Evolutionary conservation across 2,888 invertebrate species (phyloP).

Genomic region (Hemistola chrysoprasaria): DNA sequence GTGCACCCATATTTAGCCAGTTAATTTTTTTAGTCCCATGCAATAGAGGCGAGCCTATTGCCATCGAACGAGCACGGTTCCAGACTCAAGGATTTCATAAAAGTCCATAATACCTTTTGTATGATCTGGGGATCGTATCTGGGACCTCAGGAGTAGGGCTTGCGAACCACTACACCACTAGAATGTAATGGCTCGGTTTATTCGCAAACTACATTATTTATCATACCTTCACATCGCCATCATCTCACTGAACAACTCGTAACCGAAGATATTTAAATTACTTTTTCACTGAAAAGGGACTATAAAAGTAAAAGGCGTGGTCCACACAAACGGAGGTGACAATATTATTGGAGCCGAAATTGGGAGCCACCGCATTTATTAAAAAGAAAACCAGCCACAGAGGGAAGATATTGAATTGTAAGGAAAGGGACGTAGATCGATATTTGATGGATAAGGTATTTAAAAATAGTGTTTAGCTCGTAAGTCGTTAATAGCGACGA

Average conservation of each 20-base stretch:
- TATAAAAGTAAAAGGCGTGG: slow-evolving; percentile 45
- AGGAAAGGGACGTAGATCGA: slow-evolving; percentile 48
- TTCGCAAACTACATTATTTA: slow-evolving; percentile 1
- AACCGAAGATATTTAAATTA: slow-evolving; percentile 30
- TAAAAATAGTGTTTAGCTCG: neutral
- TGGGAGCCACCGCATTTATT: slow-evolving; percentile 75
- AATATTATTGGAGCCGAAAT: slow-evolving; percentile 76
- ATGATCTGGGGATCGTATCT: too few relatives aligned
- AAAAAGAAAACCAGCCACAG: slow-evolving; percentile 79
- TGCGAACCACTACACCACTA: too few relatives aligned
- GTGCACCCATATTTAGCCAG: too few relatives aligned
- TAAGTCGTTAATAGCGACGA: too few relatives aligned
- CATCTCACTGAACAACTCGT: slow-evolving; percentile 15
- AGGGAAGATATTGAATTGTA: slow-evolving; percentile 81
- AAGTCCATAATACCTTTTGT: too few relatives aligned
- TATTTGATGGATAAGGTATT: slow-evolving; percentile 35
- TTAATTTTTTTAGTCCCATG: too few relatives aligned
- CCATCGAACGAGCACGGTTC: too few relatives aligned
- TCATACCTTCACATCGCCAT: too few relatives aligned
- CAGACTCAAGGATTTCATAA: too few relatives aligned
- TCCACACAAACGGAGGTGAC: slow-evolving; percentile 57
- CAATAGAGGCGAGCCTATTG: too few relatives aligned
- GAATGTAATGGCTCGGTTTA: too few relatives aligned
- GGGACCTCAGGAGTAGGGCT: too few relatives aligned
- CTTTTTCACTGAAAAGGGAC: slow-evolving; percentile 18